Evolutionary conservation across 1,140 invertebrate species (phyloP).

Genomic region (Polyergus mexicanus): DNA sequence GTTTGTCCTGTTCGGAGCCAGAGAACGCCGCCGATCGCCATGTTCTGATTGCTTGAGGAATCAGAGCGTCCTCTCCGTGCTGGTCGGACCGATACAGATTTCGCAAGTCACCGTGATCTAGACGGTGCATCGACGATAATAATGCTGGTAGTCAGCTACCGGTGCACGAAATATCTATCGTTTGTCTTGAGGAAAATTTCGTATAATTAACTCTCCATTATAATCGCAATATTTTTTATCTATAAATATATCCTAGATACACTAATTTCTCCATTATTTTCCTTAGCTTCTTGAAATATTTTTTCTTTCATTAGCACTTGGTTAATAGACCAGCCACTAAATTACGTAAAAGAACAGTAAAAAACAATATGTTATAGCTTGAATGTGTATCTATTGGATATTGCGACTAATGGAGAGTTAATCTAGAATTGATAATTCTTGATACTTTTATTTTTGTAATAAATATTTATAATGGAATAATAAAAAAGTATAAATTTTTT

Average conservation of each 20-base stretch:
- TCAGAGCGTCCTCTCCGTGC: conserved; percentile 68
- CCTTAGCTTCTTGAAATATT: too few relatives aligned
- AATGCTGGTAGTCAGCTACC: conserved; percentile 60
- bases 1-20: conserved; percentile 56
- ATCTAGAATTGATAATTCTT: neutral
- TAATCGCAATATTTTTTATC: too few relatives aligned
- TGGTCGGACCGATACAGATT: conserved; percentile 68
- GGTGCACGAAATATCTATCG: conserved; percentile 42
- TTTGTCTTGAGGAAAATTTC: neutral
- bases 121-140: conserved; percentile 26
- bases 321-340: too few relatives aligned
- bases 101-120: conserved; percentile 62
- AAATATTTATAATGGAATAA: neutral
- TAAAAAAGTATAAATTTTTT: neutral
- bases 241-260: too few relatives aligned
- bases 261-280: too few relatives aligned
- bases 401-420: too few relatives aligned
- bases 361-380: too few relatives aligned
- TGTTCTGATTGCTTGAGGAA: conserved; percentile 76
- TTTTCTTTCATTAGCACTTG: too few relatives aligned
- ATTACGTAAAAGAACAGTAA: too few relatives aligned
- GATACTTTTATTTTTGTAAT: neutral
- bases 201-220: too few relatives aligned
- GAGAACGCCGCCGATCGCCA: conserved; percentile 67
- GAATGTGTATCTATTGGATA: too few relatives aligned